Conservation (phyloP, 2,797 vertebrate genomes). For the Arrhamphus sclerolepis region DNA sequence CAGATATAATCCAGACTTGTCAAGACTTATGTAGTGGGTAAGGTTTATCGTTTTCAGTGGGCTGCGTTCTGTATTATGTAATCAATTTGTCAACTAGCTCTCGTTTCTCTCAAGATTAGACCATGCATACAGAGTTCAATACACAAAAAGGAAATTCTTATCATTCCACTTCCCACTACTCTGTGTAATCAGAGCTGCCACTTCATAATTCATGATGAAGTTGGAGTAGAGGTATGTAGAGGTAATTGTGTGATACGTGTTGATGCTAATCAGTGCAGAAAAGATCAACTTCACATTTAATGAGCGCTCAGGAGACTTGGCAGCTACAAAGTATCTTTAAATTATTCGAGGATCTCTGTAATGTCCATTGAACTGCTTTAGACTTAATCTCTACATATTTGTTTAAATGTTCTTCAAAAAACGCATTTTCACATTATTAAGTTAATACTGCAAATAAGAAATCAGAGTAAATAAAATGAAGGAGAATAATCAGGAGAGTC, state of each 20-base stretch:
- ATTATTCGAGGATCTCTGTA: no score
- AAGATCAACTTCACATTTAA: constrained; percentile 2
- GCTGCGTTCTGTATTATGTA: constrained; percentile 7
- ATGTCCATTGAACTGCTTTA: no score
- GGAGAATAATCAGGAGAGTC: not conserved
- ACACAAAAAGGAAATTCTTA: constrained; percentile 68
- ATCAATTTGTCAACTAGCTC: constrained; percentile 12
- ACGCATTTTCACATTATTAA: not conserved
- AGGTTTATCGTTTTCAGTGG: constrained; percentile 16
- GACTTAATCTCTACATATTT: no score
- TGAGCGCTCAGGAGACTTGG: constrained; percentile 3
- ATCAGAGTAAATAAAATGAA: not conserved
- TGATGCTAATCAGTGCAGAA: constrained; percentile 31
- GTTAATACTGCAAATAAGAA: not conserved
- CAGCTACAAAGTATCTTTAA: not conserved
- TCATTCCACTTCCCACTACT: constrained; percentile 60
- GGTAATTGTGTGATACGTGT: constrained; percentile 35
- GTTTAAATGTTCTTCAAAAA: no score
- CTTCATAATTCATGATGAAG: constrained; percentile 39
- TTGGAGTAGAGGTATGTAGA: constrained; percentile 29
- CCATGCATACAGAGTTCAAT: constrained; percentile 43
- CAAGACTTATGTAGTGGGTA: constrained; percentile 4
- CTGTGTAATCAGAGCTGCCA: no score
- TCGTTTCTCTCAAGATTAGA: constrained; percentile 36
- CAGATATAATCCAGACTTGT: constrained; percentile 30